Evolutionary conservation across 1,140 invertebrate genomes (phyloP).

Genomic region (Drosophila subpulchrella): DNA sequence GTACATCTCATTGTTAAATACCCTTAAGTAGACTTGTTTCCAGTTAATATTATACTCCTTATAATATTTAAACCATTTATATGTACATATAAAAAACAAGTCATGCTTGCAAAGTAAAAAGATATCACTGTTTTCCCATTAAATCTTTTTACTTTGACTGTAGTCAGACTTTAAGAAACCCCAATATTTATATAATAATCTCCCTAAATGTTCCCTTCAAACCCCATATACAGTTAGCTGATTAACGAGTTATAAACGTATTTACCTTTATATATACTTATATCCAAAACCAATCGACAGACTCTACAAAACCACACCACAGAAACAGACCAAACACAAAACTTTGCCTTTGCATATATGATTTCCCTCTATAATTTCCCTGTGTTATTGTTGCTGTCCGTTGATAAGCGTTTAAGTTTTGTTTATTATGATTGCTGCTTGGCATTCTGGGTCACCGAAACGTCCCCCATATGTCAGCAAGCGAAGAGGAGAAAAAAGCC

Average conservation of each 20-base stretch:
- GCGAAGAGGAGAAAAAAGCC: conserved; percentile 15
- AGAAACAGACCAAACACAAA: conserved; percentile 34
- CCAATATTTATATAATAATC: not conserved
- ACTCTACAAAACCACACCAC: conserved; percentile 25
- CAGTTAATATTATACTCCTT: conserved; percentile 13
- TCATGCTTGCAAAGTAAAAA: conserved; percentile 54
- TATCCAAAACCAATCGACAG: conserved; percentile 16
- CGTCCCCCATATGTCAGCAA: conserved; percentile 42
- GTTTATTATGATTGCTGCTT: conserved; percentile 51
- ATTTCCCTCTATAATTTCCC: conserved; percentile 31
- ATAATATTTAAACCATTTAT: not conserved
- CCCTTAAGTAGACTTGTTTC: conserved; percentile 14
- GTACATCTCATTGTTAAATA: conserved; percentile 4
- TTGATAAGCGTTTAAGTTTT: conserved; percentile 56
- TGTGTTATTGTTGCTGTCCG: conserved; percentile 22
- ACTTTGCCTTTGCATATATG: conserved; percentile 27
- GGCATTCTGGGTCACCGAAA: conserved; percentile 44
- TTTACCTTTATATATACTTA: conserved; percentile 10
- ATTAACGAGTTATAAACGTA: conserved; percentile 30
- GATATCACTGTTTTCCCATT: not conserved
- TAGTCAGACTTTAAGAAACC: not conserved
- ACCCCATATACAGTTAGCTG: conserved; percentile 24
- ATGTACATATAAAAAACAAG: conserved; percentile 17
- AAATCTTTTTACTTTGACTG: conserved; percentile 13
- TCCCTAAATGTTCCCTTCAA: conserved; percentile 5